A percentile compares a stretch with the other conserved stretches of the same genome.
phyloP scores from a whole-genome alignment of 2,797 vertebrate species.

The Mormyrus proboscirostris region DNA sequence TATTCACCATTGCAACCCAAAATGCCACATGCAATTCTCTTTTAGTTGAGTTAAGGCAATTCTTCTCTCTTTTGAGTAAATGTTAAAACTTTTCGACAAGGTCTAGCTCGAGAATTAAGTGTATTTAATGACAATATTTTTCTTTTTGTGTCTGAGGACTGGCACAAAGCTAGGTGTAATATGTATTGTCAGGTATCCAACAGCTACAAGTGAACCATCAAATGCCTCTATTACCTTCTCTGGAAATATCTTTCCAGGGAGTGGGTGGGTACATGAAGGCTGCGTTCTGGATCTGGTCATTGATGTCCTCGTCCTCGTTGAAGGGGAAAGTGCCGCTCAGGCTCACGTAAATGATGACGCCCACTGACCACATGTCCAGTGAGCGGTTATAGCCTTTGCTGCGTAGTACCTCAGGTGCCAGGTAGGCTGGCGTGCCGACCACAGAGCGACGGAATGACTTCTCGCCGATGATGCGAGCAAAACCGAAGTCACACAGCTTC shows the following conservation, averaged over 20 bases:
- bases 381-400: constrained; percentile 98
- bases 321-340: constrained; percentile 95
- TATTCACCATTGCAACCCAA: not conserved
- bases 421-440: constrained; percentile 89
- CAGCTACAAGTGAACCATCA: not conserved
- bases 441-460: constrained; percentile 96
- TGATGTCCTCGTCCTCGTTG: constrained; percentile 96
- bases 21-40: not conserved
- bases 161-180: not conserved
- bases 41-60: not conserved
- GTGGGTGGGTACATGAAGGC: constrained; percentile 95
- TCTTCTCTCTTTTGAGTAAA: not conserved
- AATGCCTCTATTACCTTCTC: constrained; percentile 67
- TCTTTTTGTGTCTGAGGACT: not conserved
- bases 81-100: not conserved
- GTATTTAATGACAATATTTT: not conserved
- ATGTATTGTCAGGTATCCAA: not conserved
- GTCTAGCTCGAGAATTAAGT: not conserved
- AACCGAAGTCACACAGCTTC: constrained; percentile 94
- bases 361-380: constrained; percentile 97
- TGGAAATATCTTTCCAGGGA: constrained; percentile 92
- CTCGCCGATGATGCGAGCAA: constrained; percentile 95
- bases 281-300: constrained; percentile 96
- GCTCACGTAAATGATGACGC: constrained; percentile 94
- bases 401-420: constrained; percentile 89